Conservation (phyloP, 2,888 invertebrate genomes). For the Scaptomyza polygonia region DNA sequence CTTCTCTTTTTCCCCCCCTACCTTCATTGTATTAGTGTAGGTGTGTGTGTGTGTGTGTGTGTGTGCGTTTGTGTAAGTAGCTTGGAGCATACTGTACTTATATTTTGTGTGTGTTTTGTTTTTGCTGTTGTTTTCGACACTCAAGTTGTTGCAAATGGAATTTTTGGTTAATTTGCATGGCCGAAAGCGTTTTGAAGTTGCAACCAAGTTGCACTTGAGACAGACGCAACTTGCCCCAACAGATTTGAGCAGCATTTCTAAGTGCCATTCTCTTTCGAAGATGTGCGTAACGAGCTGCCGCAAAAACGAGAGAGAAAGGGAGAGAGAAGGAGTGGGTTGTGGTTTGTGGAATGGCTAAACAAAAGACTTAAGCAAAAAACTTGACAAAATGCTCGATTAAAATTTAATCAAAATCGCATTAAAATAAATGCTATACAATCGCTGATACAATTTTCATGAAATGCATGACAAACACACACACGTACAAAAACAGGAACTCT, state of each 20-base stretch:
- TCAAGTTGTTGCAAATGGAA: conserved; percentile 33
- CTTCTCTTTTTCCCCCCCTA: background rate
- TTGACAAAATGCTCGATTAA: conserved; percentile 29
- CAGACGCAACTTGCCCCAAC: conserved; percentile 44
- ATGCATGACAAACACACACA: conserved; percentile 19
- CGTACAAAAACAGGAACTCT: conserved; percentile 30
- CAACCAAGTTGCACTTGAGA: conserved; percentile 55
- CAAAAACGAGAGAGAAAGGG: background rate
- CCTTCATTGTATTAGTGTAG: background rate
- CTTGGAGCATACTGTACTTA: conserved; percentile 42
- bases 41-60: conserved; percentile 1
- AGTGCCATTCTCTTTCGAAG: conserved; percentile 28
- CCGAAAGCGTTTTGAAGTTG: conserved; percentile 48
- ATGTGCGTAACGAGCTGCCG: conserved; percentile 22
- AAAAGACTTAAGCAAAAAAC: conserved; percentile 65
- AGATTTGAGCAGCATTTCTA: conserved; percentile 21
- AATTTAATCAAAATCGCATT: conserved; percentile 58
- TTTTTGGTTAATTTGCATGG: conserved; percentile 62
- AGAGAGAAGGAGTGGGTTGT: background rate
- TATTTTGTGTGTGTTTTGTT: background rate
- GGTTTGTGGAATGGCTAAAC: conserved; percentile 16
- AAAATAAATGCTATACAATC: conserved; percentile 39
- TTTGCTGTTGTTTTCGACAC: background rate
- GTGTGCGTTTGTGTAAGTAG: background rate
- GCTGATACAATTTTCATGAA: conserved; percentile 64